Conservation (phyloP, 2,888 invertebrate genomes). For the Polyploca ridens region DNA sequence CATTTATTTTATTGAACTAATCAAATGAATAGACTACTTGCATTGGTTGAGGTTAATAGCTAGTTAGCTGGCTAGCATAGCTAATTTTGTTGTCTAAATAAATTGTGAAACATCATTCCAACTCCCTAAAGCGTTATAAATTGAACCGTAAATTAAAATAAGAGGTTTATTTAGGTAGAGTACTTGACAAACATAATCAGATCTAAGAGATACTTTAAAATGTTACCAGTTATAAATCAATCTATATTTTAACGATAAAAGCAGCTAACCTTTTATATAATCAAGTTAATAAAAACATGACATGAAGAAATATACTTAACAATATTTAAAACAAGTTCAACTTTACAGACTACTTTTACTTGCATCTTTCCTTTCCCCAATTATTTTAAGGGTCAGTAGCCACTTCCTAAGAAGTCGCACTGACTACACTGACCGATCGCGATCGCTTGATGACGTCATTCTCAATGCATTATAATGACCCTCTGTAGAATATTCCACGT, state of each 20-base stretch:
- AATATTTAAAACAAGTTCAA: slow-evolving; percentile 3
- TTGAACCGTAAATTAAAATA: not conserved
- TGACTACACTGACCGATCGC: not conserved
- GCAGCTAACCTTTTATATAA: not conserved
- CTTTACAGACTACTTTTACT: slow-evolving; percentile 8
- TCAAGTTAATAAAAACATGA: not conserved
- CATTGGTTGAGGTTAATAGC: not conserved
- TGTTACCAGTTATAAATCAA: no score
- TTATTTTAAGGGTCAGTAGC: slow-evolving; percentile 1
- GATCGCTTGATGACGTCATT: not conserved
- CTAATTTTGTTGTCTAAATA: not conserved
- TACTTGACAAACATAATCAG: no score
- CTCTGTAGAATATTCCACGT: no score
- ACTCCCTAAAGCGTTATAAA: not conserved
- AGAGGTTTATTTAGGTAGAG: not conserved
- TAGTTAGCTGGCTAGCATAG: not conserved
- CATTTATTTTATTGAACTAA: slow-evolving; percentile 60
- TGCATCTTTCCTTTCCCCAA: slow-evolving; percentile 6
- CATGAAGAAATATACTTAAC: not conserved
- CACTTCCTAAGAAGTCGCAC: slow-evolving; percentile 4
- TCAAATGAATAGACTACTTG: slow-evolving; percentile 32
- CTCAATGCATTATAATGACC: not conserved
- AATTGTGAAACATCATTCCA: not conserved
- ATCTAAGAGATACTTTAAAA: no score
- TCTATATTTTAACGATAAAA: no score